phyloP scores from a whole-genome alignment of 2,888 invertebrate genomes.

The Anagyrus pseudococci region DNA sequence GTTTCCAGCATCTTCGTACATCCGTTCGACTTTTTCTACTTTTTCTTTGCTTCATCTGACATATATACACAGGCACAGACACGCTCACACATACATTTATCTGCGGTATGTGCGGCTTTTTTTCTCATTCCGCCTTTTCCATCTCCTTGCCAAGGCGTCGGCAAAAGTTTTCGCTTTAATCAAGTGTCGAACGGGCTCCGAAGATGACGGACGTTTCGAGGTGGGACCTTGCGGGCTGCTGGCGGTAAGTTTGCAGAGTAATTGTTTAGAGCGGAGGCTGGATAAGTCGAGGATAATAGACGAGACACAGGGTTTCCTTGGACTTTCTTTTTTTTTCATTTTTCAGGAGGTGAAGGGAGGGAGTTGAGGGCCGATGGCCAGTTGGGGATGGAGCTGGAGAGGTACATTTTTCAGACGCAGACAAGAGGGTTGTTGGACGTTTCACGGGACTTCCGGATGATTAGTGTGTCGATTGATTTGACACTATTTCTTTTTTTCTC shows the following conservation, averaged over 20 bases:
- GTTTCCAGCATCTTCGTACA: constrained; percentile 17
- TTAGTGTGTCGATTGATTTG: constrained; percentile 38
- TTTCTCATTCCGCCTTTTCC: neutral
- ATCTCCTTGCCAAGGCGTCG: constrained; percentile 33
- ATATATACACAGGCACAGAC: neutral
- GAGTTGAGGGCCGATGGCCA: constrained; percentile 46
- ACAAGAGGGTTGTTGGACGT: constrained; percentile 56
- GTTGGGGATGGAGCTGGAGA: constrained; percentile 42
- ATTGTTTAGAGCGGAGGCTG: constrained; percentile 45
- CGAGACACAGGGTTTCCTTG: constrained; percentile 40
- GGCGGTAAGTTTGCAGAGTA: constrained; percentile 39
- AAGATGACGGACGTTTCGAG: constrained; percentile 30
- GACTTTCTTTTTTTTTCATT: constrained; percentile 18
- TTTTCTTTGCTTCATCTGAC: constrained; percentile 6
- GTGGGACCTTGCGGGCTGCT: constrained; percentile 22
- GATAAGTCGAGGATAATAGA: constrained; percentile 40
- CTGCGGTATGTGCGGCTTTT: neutral
- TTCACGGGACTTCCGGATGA: constrained; percentile 40
- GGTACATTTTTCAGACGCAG: constrained; percentile 59
- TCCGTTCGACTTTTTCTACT: constrained; percentile 26
- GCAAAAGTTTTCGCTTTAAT: constrained; percentile 41
- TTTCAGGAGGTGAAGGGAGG: constrained; percentile 26
- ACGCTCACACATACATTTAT: constrained; percentile 10
- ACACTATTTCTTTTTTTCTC: constrained; percentile 32
- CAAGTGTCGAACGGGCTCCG: constrained; percentile 39